These are phyloP conservation scores for Onychostruthus taczanowskii DNA, from an alignment of 2,113 vertebrate species.

Conservation along the genomic window DNA sequence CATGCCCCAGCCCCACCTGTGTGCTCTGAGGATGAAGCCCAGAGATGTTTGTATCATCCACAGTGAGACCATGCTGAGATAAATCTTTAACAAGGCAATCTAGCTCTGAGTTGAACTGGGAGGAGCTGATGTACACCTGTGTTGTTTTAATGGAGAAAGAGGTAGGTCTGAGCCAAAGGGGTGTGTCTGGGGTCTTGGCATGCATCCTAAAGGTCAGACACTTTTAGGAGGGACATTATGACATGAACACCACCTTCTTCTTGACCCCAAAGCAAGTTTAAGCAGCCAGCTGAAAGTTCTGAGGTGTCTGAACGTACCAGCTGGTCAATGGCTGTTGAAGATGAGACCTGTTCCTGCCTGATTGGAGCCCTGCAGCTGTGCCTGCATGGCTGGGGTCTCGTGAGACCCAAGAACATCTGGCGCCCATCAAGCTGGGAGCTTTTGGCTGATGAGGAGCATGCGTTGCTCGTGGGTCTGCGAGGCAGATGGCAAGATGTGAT, in stretches of 20 bases:
- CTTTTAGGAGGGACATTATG: neutral
- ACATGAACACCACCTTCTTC: neutral
- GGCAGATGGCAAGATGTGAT: conserved; percentile 1
- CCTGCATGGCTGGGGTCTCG: neutral
- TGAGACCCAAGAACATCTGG: conserved; percentile 7
- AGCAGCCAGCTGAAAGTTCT: neutral
- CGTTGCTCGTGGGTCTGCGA: neutral
- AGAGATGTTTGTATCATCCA: neutral
- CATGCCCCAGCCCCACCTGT: neutral
- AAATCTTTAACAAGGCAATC: neutral
- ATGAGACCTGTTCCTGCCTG: neutral
- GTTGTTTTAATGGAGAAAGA: neutral
- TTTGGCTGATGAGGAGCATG: neutral
- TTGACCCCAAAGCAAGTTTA: neutral
- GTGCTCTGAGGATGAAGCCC: neutral
- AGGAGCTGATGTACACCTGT: neutral
- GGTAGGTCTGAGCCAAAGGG: neutral
- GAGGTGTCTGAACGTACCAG: neutral
- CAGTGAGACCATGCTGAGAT: neutral
- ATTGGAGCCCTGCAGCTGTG: neutral
- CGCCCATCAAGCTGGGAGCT: neutral
- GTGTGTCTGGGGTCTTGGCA: neutral
- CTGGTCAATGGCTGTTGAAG: neutral
- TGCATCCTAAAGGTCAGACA: neutral
- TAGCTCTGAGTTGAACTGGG: neutral